phyloP scores from a whole-genome alignment of 2,797 vertebrate genomes.

The Pangasius mekongensis region DNA sequence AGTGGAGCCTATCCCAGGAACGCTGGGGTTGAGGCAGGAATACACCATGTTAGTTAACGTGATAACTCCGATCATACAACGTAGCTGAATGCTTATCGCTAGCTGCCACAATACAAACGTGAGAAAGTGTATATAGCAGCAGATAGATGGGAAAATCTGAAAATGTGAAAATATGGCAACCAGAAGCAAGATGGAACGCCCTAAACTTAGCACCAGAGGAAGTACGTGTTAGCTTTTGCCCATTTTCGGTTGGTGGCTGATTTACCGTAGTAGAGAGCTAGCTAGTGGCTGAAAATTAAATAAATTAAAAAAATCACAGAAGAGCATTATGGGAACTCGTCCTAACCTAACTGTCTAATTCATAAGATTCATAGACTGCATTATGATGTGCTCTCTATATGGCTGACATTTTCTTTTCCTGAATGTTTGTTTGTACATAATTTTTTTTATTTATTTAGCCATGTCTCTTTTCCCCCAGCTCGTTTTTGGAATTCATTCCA shows the following conservation, averaged over 20 bases:
- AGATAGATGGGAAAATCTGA: not conserved
- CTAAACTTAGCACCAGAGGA: not conserved
- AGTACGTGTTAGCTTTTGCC: no score
- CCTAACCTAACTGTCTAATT: not conserved
- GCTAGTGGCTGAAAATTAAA: not conserved
- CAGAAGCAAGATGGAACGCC: not conserved
- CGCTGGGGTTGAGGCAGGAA: not conserved
- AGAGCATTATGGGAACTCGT: not conserved
- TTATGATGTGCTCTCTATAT: constrained; percentile 9
- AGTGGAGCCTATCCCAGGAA: not conserved
- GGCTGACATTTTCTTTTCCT: constrained; percentile 50
- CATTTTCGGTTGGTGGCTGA: not conserved
- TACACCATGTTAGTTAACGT: not conserved
- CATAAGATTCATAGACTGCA: not conserved
- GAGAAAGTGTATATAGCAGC: not conserved
- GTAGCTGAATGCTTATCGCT: not conserved
- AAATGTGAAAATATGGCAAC: not conserved
- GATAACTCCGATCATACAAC: not conserved
- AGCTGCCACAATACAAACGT: not conserved
- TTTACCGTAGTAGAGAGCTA: not conserved
- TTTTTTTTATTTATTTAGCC: constrained; percentile 33
- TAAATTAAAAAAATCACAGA: not conserved
- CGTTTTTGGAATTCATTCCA: constrained; percentile 41
- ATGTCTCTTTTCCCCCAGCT: constrained; percentile 12
- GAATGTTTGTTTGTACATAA: constrained; percentile 53